These are phyloP conservation scores for Characodon lateralis DNA, from an alignment of 2,797 vertebrate genomes.

Conservation along the genomic window DNA sequence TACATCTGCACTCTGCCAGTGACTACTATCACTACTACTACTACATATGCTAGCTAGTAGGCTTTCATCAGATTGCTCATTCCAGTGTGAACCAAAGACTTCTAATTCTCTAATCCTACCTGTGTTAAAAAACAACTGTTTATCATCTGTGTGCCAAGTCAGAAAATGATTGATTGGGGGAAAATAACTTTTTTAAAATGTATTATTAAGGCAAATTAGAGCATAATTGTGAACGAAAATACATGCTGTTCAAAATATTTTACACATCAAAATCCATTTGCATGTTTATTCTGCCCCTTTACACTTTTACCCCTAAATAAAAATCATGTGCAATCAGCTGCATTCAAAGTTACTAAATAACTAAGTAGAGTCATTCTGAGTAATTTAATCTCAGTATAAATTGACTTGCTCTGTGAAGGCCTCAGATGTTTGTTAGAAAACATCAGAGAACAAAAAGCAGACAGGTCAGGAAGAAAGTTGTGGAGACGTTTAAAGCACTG, in stretches of 20 bases:
- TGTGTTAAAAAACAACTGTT: neutral
- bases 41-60: neutral
- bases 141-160: neutral
- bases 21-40: constrained; percentile 14
- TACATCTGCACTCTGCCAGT: constrained; percentile 45
- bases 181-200: neutral
- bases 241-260: neutral
- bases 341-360: neutral
- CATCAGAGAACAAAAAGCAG: constrained; percentile 4
- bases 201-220: neutral
- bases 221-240: neutral
- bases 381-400: neutral
- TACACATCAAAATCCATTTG: too few relatives aligned
- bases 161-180: neutral
- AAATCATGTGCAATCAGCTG: neutral
- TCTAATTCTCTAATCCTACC: neutral
- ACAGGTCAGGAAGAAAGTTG: neutral
- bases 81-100: neutral
- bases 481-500: neutral
- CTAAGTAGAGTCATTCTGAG: neutral
- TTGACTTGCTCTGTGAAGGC: neutral
- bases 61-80: constrained; percentile 2
- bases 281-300: too few relatives aligned
- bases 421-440: too few relatives aligned
- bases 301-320: neutral